Conservation (phyloP, 2,888 invertebrate genomes). For the Orchestes rusci region DNA sequence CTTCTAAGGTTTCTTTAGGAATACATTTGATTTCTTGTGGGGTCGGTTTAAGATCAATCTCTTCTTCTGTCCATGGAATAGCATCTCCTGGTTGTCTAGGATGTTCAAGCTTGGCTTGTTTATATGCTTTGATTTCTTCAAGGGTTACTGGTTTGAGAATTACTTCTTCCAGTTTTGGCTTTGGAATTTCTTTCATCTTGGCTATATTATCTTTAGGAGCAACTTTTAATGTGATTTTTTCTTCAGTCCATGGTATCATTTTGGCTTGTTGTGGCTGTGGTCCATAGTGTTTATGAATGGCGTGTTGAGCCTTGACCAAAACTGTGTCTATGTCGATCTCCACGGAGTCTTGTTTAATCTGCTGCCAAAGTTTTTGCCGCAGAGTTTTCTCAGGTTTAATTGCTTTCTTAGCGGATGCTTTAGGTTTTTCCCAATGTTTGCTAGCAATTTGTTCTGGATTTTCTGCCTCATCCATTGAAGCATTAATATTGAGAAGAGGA, state of each 20-base stretch:
- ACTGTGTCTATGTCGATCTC: slow-evolving; percentile 22
- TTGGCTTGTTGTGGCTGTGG: slow-evolving; percentile 23
- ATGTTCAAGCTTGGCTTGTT: slow-evolving; percentile 20
- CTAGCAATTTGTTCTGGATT: slow-evolving; percentile 50
- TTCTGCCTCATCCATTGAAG: no score
- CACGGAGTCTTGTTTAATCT: slow-evolving; percentile 18
- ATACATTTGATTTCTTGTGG: slow-evolving; percentile 44
- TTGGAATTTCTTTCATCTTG: slow-evolving; percentile 48
- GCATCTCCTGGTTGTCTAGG: slow-evolving; percentile 35
- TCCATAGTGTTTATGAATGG: slow-evolving; percentile 4
- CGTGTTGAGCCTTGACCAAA: slow-evolving; percentile 12
- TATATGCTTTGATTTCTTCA: slow-evolving; percentile 21
- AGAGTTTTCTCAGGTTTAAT: slow-evolving; percentile 1
- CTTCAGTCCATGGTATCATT: slow-evolving; percentile 54
- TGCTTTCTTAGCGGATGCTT: slow-evolving; percentile 6
- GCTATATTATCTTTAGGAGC: slow-evolving; percentile 31
- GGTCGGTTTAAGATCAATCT: slow-evolving; percentile 46
- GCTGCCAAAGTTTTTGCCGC: background rate
- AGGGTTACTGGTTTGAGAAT: slow-evolving; percentile 19
- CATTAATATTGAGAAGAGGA: no score
- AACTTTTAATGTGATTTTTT: slow-evolving; percentile 50
- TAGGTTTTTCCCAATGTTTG: slow-evolving; percentile 27
- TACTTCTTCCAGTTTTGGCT: slow-evolving; percentile 47
- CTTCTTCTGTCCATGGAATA: slow-evolving; percentile 58
- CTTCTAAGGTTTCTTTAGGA: slow-evolving; percentile 32